Percentiles rank a stretch among this genome's conserved stretches.
phyloP scores from a whole-genome alignment of 2,797 vertebrate species.

The Enteromius thamalakanensis region DNA sequence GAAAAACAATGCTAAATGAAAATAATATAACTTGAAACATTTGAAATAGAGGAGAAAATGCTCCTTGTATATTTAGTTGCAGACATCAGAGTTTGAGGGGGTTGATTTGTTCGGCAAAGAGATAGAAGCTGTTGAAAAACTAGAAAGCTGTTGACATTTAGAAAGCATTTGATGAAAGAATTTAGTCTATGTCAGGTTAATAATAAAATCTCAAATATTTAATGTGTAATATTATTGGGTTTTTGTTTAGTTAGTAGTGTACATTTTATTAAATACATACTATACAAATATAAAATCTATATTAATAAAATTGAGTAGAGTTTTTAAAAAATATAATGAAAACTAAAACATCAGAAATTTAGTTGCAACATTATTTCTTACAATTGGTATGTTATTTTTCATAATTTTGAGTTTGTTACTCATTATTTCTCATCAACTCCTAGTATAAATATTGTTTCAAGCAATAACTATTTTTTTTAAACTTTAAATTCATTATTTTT shows the following conservation, averaged over 20 bases:
- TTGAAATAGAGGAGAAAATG: slow-evolving; percentile 20
- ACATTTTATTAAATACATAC: neutral
- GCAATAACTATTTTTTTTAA: neutral
- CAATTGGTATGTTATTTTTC: neutral
- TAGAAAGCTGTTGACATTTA: neutral
- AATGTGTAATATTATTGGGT: neutral
- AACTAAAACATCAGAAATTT: neutral
- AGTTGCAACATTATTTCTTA: neutral
- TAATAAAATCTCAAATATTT: neutral
- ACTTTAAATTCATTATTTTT: neutral
- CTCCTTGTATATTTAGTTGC: neutral
- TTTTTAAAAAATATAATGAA: neutral
- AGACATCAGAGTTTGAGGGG: neutral
- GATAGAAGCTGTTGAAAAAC: no score
- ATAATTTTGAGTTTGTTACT: neutral
- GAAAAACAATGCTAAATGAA: slow-evolving; percentile 22
- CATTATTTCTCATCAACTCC: no score
- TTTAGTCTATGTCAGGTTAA: neutral
- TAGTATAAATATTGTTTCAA: neutral
- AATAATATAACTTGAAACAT: slow-evolving; percentile 2
- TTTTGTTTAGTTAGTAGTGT: neutral
- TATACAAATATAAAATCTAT: neutral
- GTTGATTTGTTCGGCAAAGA: neutral
- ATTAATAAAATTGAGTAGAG: neutral
- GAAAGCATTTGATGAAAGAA: neutral